phyloP scores from a whole-genome alignment of 1,140 invertebrate species.

The Euwallacea similis region DNA sequence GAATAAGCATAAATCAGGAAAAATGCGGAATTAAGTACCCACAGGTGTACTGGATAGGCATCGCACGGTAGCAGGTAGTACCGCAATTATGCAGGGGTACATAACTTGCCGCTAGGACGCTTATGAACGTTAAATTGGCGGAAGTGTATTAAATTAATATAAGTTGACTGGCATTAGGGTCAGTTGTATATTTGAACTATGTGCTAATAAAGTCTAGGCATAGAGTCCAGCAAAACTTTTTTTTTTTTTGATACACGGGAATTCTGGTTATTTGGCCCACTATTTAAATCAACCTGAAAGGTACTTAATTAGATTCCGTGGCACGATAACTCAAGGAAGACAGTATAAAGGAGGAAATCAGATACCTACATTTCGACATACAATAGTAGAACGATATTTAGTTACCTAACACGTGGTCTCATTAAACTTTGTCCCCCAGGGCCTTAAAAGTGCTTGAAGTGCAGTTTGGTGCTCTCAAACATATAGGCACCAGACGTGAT shows the following conservation, averaged over 20 bases:
- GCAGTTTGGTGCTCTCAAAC: conserved; percentile 1
- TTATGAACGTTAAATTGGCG: conserved; percentile 14
- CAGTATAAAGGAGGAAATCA: too few relatives aligned
- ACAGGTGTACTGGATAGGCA: conserved; percentile 16
- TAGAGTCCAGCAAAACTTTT: not conserved
- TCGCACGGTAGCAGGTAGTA: conserved; percentile 19
- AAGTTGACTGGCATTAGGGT: conserved; percentile 1
- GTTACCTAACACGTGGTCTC: too few relatives aligned
- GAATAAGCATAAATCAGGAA: conserved; percentile 13
- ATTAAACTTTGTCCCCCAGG: not conserved
- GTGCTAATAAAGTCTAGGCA: not conserved
- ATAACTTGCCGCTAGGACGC: conserved; percentile 21
- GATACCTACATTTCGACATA: too few relatives aligned
- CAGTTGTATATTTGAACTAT: conserved; percentile 10
- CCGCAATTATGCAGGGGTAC: conserved; percentile 22
- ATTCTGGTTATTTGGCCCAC: too few relatives aligned
- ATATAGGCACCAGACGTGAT: conserved; percentile 16
- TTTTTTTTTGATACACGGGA: too few relatives aligned
- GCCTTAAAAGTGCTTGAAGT: not conserved
- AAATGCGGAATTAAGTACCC: conserved; percentile 10
- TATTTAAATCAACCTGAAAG: too few relatives aligned
- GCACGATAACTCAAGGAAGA: too few relatives aligned
- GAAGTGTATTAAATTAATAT: conserved; percentile 12
- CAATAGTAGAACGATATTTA: too few relatives aligned
- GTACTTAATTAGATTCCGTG: too few relatives aligned